Conservation (phyloP, 1,140 invertebrate genomes). For the Drosophila auraria region DNA sequence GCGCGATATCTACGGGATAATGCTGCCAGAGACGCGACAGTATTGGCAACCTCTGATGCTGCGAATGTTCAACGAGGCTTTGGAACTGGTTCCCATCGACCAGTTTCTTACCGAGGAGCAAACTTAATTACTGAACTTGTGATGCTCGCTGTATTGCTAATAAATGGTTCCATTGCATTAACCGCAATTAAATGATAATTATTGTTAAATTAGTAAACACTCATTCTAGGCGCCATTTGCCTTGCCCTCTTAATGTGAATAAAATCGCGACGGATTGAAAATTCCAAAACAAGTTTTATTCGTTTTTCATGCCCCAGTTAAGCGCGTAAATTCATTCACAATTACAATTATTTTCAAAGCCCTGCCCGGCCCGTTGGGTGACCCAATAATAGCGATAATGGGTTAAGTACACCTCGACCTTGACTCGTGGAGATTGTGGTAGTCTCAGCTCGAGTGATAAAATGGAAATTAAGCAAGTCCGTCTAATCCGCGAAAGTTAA, state of each 20-base stretch:
- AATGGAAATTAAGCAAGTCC: slow-evolving; percentile 54
- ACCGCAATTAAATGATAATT: slow-evolving; percentile 42
- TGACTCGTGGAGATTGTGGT: slow-evolving; percentile 6
- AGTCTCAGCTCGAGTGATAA: slow-evolving; percentile 25
- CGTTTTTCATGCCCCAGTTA: slow-evolving; percentile 60
- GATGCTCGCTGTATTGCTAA: slow-evolving; percentile 24
- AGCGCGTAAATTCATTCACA: slow-evolving; percentile 43
- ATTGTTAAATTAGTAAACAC: background rate
- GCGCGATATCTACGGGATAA: slow-evolving; percentile 76
- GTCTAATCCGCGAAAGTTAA: background rate
- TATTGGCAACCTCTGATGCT: slow-evolving; percentile 74
- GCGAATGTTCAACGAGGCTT: slow-evolving; percentile 64
- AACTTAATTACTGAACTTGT: slow-evolving; percentile 31
- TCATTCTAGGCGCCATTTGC: slow-evolving; percentile 35
- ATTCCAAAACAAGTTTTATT: slow-evolving; percentile 49
- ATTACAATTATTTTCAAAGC: slow-evolving; percentile 32
- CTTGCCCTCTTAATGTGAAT: slow-evolving; percentile 11
- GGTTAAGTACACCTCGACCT: slow-evolving; percentile 51
- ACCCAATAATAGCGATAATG: slow-evolving; percentile 33
- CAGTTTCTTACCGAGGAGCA: slow-evolving; percentile 47
- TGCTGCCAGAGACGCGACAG: slow-evolving; percentile 76
- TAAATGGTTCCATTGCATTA: slow-evolving; percentile 23
- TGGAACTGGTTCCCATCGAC: slow-evolving; percentile 72
- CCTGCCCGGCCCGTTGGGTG: slow-evolving; percentile 11
- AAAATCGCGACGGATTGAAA: slow-evolving; percentile 5